These are phyloP conservation scores for Takifugu ocellatus DNA, from an alignment of 2,797 vertebrate genomes.

Conservation along the genomic window DNA sequence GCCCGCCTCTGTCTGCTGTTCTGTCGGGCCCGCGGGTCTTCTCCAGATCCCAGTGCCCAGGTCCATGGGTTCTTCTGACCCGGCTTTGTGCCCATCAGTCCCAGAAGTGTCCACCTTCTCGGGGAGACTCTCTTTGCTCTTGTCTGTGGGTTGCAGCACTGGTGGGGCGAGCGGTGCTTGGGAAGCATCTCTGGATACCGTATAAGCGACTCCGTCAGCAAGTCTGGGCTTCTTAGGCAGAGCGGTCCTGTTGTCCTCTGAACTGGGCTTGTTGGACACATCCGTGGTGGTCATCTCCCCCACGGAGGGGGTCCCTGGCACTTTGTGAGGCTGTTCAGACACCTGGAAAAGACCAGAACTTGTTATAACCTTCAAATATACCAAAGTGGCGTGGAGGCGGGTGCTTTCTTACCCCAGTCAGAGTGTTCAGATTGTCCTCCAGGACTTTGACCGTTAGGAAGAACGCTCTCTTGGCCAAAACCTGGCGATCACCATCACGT, in stretches of 20 bases:
- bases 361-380: too few relatives aligned
- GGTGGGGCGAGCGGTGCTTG: constrained; percentile 58
- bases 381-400: not conserved
- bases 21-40: constrained; percentile 61
- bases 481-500: constrained; percentile 97
- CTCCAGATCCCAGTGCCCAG: constrained; percentile 69
- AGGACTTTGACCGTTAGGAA: constrained; percentile 95
- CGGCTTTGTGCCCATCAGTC: constrained; percentile 62
- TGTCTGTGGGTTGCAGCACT: constrained; percentile 31
- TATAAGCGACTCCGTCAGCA: constrained; percentile 74
- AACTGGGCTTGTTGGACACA: constrained; percentile 79
- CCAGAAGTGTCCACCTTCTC: constrained; percentile 62
- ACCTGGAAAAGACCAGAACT: constrained; percentile 72
- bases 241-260: constrained; percentile 84
- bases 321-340: constrained; percentile 80
- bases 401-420: constrained; percentile 81
- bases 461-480: constrained; percentile 94
- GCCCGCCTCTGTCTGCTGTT: constrained; percentile 67
- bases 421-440: constrained; percentile 92
- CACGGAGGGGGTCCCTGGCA: constrained; percentile 67
- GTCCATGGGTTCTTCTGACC: constrained; percentile 87
- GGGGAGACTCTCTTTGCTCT: constrained; percentile 57
- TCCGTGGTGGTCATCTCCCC: constrained; percentile 95
- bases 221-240: constrained; percentile 81
- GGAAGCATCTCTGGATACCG: constrained; percentile 68